These are phyloP conservation scores for Eupithecia insigniata DNA, from an alignment of 2,888 invertebrate genomes.

Conservation along the genomic window DNA sequence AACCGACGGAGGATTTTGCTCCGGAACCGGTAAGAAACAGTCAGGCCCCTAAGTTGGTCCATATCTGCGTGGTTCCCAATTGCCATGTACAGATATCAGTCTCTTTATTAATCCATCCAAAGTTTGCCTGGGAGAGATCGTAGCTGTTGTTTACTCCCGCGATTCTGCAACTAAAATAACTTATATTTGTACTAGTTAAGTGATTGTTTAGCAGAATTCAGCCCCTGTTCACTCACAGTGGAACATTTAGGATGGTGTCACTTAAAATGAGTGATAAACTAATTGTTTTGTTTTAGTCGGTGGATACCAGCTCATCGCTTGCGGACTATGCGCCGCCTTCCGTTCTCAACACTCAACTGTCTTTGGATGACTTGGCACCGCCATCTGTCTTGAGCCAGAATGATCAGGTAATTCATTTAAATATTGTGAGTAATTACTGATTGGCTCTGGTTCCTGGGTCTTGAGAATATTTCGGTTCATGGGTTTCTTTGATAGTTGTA, in stretches of 20 bases:
- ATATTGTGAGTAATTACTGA: neutral
- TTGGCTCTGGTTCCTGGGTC: neutral
- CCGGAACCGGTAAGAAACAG: slow-evolving; percentile 34
- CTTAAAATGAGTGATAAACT: neutral
- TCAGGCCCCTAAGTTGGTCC: neutral
- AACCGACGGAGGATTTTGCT: slow-evolving; percentile 44
- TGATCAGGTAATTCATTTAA: slow-evolving; percentile 66
- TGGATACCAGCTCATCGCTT: slow-evolving; percentile 60
- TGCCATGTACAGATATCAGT: neutral
- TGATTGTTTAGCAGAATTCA: no score
- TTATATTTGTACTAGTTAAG: no score
- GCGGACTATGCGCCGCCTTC: slow-evolving; percentile 80
- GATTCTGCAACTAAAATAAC: no score
- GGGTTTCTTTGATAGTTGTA: neutral
- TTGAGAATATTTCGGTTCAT: neutral
- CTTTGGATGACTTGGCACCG: slow-evolving; percentile 80
- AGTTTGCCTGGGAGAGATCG: neutral
- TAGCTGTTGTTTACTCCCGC: no score
- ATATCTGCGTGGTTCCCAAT: neutral
- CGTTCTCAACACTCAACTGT: slow-evolving; percentile 80
- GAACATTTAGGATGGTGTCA: no score
- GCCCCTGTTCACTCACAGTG: no score
- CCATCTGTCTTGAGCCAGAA: slow-evolving; percentile 76
- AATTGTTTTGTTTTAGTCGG: slow-evolving; percentile 46
- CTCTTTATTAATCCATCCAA: neutral